Percentiles rank a stretch among this genome's conserved stretches.
phyloP scores from a whole-genome alignment of 2,797 vertebrate genomes.

The Falco novaeseelandiae region DNA sequence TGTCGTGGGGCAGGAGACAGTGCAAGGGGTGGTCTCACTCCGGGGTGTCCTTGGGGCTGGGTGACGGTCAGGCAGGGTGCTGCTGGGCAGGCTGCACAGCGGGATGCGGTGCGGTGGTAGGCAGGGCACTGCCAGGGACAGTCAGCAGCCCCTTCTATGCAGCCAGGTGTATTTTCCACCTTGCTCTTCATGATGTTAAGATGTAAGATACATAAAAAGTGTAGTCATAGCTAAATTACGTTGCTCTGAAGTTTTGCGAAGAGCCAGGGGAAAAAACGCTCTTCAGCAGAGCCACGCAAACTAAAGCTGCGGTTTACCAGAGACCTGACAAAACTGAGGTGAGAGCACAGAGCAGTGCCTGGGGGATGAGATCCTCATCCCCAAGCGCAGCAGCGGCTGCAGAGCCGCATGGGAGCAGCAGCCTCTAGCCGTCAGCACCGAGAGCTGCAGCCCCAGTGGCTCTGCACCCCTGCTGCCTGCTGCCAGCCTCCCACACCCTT shows the following conservation, averaged over 20 bases:
- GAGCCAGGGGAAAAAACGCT: accelerated
- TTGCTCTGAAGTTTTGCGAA: not conserved
- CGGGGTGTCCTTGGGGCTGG: not conserved
- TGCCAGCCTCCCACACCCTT: not conserved
- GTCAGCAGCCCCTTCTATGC: not conserved
- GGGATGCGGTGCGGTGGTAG: not conserved
- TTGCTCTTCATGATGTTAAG: not conserved
- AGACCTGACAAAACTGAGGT: not conserved
- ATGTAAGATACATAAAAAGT: not conserved
- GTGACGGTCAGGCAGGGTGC: not conserved
- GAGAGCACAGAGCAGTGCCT: not conserved
- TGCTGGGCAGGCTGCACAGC: accelerated
- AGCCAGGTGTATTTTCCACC: not conserved
- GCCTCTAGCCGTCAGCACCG: not conserved
- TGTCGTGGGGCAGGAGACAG: not conserved
- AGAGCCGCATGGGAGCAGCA: not conserved
- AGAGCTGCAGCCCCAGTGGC: not conserved
- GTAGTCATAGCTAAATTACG: not conserved
- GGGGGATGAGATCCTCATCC: not conserved
- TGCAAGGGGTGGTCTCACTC: not conserved
- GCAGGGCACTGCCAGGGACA: not conserved
- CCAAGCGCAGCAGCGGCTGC: accelerated
- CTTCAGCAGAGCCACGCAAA: not conserved
- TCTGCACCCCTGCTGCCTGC: not conserved
- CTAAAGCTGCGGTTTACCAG: not conserved